A percentile compares a stretch with the other conserved stretches of the same genome.
phyloP scores from a whole-genome alignment of 2,888 invertebrate genomes.

The Luperina nickerlii region DNA sequence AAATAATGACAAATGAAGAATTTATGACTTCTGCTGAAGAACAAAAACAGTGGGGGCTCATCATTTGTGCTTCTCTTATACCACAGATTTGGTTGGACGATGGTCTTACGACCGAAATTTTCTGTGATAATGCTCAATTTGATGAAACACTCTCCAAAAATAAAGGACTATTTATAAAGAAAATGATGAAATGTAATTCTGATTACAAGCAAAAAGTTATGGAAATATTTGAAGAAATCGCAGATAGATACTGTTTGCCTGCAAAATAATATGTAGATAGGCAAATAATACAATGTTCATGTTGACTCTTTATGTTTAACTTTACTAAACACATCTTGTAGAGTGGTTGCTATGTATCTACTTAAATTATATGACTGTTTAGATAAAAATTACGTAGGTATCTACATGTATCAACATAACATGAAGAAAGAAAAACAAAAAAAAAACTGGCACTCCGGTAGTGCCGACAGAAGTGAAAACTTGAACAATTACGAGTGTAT shows the following conservation, averaged over 20 bases:
- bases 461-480: no score
- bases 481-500: no score
- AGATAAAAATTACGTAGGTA: constrained; percentile 7
- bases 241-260: constrained; percentile 84
- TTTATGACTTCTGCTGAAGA: constrained; percentile 85
- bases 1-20: constrained; percentile 81
- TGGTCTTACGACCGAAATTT: constrained; percentile 83
- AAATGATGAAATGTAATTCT: constrained; percentile 88
- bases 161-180: constrained; percentile 88
- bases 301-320: not conserved
- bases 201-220: constrained; percentile 87
- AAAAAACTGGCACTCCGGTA: no score
- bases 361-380: not conserved
- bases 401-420: constrained; percentile 11
- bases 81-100: constrained; percentile 89
- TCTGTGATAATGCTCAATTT: constrained; percentile 88
- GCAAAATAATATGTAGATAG: not conserved
- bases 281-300: not conserved
- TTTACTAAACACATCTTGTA: constrained; percentile 2
- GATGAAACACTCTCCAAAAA: constrained; percentile 88
- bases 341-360: not conserved
- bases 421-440: not conserved
- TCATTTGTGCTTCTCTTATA: constrained; percentile 89
- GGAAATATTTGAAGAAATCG: constrained; percentile 90
- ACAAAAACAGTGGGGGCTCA: constrained; percentile 88